Percentiles rank a stretch among this genome's conserved stretches.
phyloP scores from a whole-genome alignment of 2,888 invertebrate species.

The Lasioglossum villosulum region DNA sequence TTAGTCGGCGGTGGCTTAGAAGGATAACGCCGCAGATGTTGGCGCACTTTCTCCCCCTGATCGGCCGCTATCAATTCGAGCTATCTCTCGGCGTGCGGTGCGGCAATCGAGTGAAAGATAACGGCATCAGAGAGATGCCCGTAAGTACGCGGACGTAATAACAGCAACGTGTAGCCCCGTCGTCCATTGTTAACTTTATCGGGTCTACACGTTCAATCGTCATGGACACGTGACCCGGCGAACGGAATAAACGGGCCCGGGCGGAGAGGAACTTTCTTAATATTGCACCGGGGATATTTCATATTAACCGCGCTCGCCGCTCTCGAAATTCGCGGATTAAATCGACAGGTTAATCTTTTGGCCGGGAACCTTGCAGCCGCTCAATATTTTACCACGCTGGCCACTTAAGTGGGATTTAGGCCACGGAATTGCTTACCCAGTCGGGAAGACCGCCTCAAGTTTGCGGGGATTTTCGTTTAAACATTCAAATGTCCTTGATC shows the following conservation, averaged over 20 bases:
- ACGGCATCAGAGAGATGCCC: slow-evolving; percentile 28
- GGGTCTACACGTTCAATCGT: slow-evolving; percentile 10
- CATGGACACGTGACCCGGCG: background rate
- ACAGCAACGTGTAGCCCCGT: slow-evolving; percentile 3
- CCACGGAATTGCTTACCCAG: background rate
- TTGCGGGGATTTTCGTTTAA: slow-evolving; percentile 6
- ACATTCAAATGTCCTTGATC: background rate
- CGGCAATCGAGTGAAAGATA: slow-evolving; percentile 35
- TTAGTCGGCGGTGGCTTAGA: slow-evolving; percentile 67
- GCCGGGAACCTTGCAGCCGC: slow-evolving; percentile 5
- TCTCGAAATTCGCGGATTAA: background rate
- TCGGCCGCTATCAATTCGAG: slow-evolving; percentile 53
- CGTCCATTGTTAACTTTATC: slow-evolving; percentile 26
- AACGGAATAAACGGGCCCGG: background rate
- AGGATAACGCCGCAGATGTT: slow-evolving; percentile 65
- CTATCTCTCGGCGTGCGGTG: slow-evolving; percentile 20
- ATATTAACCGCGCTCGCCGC: background rate
- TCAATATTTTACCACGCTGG: slow-evolving; percentile 7
- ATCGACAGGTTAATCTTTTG: slow-evolving; percentile 18
- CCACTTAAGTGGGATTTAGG: slow-evolving; percentile 18
- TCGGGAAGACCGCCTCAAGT: background rate
- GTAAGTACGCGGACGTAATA: slow-evolving; percentile 26
- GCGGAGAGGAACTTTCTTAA: background rate
- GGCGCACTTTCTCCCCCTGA: slow-evolving; percentile 60
- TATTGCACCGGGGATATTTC: slow-evolving; percentile 5